Percentiles rank a stretch among this genome's conserved stretches.
Evolutionary conservation across 2,888 invertebrate genomes (phyloP).

Genomic region (Sepiola atlantica): DNA sequence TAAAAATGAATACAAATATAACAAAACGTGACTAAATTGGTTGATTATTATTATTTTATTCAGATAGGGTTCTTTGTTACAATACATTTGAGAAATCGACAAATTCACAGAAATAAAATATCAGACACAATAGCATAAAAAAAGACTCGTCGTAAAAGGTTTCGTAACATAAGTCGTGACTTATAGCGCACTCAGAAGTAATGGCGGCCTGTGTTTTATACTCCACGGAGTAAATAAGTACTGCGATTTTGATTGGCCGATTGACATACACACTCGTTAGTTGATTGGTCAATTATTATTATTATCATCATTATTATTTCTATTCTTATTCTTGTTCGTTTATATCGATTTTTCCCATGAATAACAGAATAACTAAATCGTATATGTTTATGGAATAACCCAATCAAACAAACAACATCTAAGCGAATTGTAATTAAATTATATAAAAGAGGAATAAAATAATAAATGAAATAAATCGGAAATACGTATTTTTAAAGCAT

Average conservation of each 20-base stretch:
- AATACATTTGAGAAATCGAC: neutral
- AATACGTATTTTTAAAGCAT: neutral
- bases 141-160: neutral
- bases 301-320: neutral
- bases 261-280: neutral
- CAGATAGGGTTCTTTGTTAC: neutral
- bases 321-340: neutral
- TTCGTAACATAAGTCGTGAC: neutral
- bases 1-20: neutral
- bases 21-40: too few species aligned
- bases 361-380: neutral
- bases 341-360: neutral
- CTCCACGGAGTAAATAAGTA: neutral
- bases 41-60: too few species aligned
- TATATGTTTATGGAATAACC: neutral
- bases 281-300: slow-evolving; percentile 18
- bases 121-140: neutral
- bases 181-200: neutral
- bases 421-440: neutral
- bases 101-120: neutral
- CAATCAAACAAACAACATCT: neutral
- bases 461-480: neutral
- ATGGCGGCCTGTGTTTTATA: neutral
- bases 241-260: slow-evolving; percentile 4
- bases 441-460: neutral